Evolutionary conservation across 2,113 vertebrate species (phyloP), one percentile per base, ranked within the genome.

Genomic region (Mionectes macconnelli): DNA sequence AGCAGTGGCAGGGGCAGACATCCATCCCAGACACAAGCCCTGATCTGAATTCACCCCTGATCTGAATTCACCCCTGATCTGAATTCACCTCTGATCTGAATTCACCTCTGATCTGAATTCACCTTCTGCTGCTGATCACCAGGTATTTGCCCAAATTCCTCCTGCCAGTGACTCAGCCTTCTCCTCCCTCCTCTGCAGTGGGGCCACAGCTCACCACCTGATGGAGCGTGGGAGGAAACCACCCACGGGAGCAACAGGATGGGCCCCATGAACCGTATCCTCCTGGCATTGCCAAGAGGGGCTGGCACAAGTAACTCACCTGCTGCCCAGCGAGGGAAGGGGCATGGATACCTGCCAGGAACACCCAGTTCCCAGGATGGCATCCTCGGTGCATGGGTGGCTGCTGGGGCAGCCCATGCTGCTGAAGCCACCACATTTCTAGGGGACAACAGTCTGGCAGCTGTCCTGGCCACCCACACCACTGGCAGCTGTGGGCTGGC

Each of bases 61-160:
- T 64, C 72, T 73, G 76, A 92, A 66, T 77, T 66, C 60, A 76
- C 66, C 53, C 40, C 4, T 74, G 86, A 86, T 64, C 72, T 73
- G 76, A 92, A 66, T 77, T 66, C 60, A 76, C 66, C 53, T 63
- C 64, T 74, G 84, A 81, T 69, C 68, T 77, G 80, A 92, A 63
- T 78, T 70, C 57, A 77, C 68, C 64, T 45, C 4, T 74, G 86
- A 86, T 64, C 72, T 73, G 76, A 92, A 66, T 77, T 66, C 60
- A 76, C 66, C 53, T 63, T 2, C 0, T 6, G 25, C 63, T 57
- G 59, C 69, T 83, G 72, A 53, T 90, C 87, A 66, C 69, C 64
- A 93, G 89, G 55, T 92, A 94, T 87, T 81, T 94, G 35, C 89
- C 62, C 84, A 74, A 84, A 84, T 91, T 78, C 84, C 52, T 93